A percentile compares a stretch with the other conserved stretches of the same genome.
phyloP scores from a whole-genome alignment of 2,888 invertebrate species.

The Drosophila atripex region DNA sequence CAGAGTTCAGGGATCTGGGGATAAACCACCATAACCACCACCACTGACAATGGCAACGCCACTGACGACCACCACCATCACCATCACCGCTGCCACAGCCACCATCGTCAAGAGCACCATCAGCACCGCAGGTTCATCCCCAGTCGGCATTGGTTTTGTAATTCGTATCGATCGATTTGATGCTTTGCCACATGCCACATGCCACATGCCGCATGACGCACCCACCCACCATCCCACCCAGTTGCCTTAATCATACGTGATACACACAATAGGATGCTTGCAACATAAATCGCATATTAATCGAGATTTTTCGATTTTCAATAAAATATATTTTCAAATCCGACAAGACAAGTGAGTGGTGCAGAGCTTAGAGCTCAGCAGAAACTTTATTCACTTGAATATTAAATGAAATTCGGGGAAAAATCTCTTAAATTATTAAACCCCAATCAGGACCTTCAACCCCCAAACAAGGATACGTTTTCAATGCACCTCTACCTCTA shows the following conservation, averaged over 20 bases:
- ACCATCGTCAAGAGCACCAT: conserved; percentile 28
- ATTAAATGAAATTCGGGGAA: not conserved
- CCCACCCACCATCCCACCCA: conserved; percentile 8
- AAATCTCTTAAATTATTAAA: not conserved
- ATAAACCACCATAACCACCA: conserved; percentile 36
- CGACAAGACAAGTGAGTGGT: not conserved
- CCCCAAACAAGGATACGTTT: not conserved
- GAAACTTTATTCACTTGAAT: not conserved
- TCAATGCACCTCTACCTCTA: conserved; percentile 9
- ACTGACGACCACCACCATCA: conserved; percentile 13
- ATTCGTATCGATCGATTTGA: conserved; percentile 77
- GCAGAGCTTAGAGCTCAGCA: not conserved
- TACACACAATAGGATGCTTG: conserved; percentile 37
- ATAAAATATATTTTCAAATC: not conserved
- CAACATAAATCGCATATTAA: conserved; percentile 15
- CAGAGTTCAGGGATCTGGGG: conserved; percentile 51
- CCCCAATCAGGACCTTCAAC: not conserved
- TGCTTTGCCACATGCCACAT: conserved; percentile 54
- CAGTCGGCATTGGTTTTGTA: conserved; percentile 65
- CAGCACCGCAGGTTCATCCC: conserved; percentile 32
- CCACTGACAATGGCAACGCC: not conserved
- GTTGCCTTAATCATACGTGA: conserved; percentile 47
- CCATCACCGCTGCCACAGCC: conserved; percentile 19
- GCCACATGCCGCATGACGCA: conserved; percentile 39
- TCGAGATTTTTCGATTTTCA: conserved; percentile 9